A percentile compares a stretch with the other conserved stretches of the same genome.
Conservation (phyloP, 1,140 invertebrate species). For the Lepidurus arcticus region DNA sequence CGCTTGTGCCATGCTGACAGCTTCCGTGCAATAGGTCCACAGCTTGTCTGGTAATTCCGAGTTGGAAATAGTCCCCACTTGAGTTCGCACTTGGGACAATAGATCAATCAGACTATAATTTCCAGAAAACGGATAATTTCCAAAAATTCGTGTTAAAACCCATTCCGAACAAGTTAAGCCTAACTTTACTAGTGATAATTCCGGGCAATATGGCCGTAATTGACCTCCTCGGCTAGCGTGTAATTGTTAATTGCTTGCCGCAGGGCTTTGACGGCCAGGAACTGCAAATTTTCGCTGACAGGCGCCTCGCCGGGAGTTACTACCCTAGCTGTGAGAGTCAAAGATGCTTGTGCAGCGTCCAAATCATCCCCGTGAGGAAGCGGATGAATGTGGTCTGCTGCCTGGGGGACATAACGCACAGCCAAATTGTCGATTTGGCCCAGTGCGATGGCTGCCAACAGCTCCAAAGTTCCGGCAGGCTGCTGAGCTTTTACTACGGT, state of each 20-base stretch:
- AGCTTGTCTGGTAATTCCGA: neutral
- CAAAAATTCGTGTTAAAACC: neutral
- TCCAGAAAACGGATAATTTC: neutral
- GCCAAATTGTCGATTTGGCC: slow-evolving; percentile 7
- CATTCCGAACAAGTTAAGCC: neutral
- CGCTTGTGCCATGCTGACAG: neutral
- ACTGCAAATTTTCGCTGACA: neutral
- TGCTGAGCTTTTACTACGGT: neutral
- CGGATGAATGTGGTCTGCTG: neutral
- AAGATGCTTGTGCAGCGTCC: neutral
- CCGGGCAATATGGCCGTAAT: neutral
- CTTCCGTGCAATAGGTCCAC: slow-evolving; percentile 6
- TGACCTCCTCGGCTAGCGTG: neutral
- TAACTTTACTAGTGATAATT: slow-evolving; percentile 11
- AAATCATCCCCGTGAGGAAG: neutral
- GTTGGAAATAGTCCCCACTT: neutral
- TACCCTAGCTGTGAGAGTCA: neutral
- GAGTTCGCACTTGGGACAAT: neutral
- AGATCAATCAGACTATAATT: neutral
- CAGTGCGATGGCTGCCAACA: slow-evolving; percentile 13
- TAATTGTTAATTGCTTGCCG: neutral
- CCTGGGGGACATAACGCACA: neutral
- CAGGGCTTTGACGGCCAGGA: neutral
- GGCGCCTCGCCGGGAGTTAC: neutral
- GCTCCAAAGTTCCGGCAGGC: neutral